Percentiles rank a stretch among this genome's conserved stretches.
phyloP scores from a whole-genome alignment of 2,888 invertebrate species.

The Aphidius colemani region DNA sequence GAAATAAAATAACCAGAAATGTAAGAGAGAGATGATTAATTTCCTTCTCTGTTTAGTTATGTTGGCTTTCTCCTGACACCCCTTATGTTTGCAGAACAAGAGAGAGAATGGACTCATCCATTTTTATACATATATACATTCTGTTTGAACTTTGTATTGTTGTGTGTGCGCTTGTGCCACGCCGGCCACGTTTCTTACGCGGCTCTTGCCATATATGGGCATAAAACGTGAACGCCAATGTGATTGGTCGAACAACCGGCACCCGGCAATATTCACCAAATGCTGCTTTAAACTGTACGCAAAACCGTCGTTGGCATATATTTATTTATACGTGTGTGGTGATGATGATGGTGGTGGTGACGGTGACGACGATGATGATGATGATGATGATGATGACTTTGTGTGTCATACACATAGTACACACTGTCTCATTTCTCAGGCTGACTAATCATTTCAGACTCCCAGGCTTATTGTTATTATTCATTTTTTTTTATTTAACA shows the following conservation, averaged over 20 bases:
- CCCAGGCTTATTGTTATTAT: too few relatives aligned
- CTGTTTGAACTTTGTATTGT: too few relatives aligned
- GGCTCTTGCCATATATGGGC: slow-evolving; percentile 82
- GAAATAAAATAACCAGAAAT: too few relatives aligned
- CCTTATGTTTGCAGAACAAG: slow-evolving; percentile 27
- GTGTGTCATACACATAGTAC: too few relatives aligned
- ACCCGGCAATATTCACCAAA: slow-evolving; percentile 61
- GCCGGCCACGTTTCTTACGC: slow-evolving; percentile 59
- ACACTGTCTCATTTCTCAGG: too few relatives aligned
- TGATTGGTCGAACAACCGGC: slow-evolving; percentile 71
- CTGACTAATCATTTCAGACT: too few relatives aligned
- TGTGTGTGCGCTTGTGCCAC: slow-evolving; percentile 60
- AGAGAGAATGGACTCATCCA: slow-evolving; percentile 52
- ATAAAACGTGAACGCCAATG: slow-evolving; percentile 70
- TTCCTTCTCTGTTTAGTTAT: too few relatives aligned
- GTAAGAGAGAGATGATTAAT: too few relatives aligned
- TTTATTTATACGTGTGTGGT: background rate
- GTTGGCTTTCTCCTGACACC: slow-evolving; percentile 28
- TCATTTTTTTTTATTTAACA: too few relatives aligned
- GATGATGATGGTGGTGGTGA: too few relatives aligned
- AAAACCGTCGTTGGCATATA: background rate
- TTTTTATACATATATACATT: background rate
- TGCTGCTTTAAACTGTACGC: slow-evolving; percentile 59
- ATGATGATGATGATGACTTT: too few relatives aligned
- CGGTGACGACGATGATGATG: too few relatives aligned